A percentile compares a stretch with the other conserved stretches of the same genome.
phyloP scores from a whole-genome alignment of 2,888 invertebrate species.

The Pandemis corylana region DNA sequence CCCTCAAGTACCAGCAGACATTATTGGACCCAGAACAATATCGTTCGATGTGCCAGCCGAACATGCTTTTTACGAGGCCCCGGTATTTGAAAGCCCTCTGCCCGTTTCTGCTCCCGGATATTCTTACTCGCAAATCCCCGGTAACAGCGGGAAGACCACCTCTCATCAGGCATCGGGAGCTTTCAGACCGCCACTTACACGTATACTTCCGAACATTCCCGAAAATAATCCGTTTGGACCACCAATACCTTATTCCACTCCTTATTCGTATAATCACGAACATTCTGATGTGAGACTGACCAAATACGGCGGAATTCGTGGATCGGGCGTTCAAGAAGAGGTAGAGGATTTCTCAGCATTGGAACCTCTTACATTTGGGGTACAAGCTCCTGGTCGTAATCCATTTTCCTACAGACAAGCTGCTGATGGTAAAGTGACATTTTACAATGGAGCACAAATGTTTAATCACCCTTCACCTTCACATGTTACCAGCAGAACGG shows the following conservation, averaged over 20 bases:
- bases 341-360: constrained; percentile 7
- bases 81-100: constrained; percentile 27
- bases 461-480: constrained; percentile 32
- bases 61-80: not conserved
- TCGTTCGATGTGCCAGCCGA: not conserved
- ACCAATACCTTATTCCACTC: not conserved
- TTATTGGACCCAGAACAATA: constrained; percentile 6
- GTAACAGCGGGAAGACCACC: not conserved
- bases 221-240: constrained; percentile 11
- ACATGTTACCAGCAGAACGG: constrained; percentile 42
- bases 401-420: constrained; percentile 48
- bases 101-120: constrained; percentile 48
- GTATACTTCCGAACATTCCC: constrained; percentile 6
- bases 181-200: not conserved
- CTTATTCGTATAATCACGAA: not conserved
- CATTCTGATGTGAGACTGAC: constrained; percentile 1
- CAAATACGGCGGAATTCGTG: not conserved
- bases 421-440: constrained; percentile 49
- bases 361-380: not conserved
- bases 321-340: not conserved
- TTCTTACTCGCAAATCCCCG: constrained; percentile 46
- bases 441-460: constrained; percentile 45
- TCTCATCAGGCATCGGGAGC: constrained; percentile 3
- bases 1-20: not conserved
- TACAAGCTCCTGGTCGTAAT: constrained; percentile 5